Evolutionary conservation across 2,888 invertebrate species (phyloP).

Genomic region (Celastrina argiolus): DNA sequence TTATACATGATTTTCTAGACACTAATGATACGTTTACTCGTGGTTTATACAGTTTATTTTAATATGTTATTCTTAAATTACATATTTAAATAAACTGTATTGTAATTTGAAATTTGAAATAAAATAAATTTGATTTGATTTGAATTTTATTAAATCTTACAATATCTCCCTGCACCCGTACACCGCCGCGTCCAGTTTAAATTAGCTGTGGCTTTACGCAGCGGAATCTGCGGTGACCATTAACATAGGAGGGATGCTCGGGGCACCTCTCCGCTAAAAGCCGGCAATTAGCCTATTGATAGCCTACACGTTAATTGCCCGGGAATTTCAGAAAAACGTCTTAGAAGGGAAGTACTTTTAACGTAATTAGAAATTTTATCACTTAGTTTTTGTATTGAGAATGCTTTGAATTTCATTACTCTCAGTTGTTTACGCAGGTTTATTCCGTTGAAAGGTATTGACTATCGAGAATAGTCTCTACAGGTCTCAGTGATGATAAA

Average conservation of each 20-base stretch:
- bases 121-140: too few relatives aligned
- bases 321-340: conserved; percentile 33
- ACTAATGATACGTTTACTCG: too few relatives aligned
- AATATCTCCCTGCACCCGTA: conserved; percentile 37
- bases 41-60: too few relatives aligned
- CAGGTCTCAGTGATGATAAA: too few relatives aligned
- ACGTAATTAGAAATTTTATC: conserved; percentile 20
- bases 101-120: too few relatives aligned
- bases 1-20: too few relatives aligned
- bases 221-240: conserved; percentile 51
- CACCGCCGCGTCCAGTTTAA: conserved; percentile 55
- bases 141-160: too few relatives aligned
- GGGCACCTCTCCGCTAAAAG: conserved; percentile 46
- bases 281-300: conserved; percentile 48
- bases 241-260: conserved; percentile 61
- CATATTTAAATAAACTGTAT: too few relatives aligned
- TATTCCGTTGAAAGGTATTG: not conserved
- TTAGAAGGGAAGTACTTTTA: conserved; percentile 28
- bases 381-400: not conserved
- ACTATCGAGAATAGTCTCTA: not conserved
- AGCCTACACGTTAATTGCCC: conserved; percentile 40
- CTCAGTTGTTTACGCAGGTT: not conserved
- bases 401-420: not conserved
- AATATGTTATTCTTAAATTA: too few relatives aligned
- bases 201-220: conserved; percentile 56